Percentiles rank a stretch among this genome's conserved stretches.
phyloP scores from a whole-genome alignment of 2,113 vertebrate genomes.

The Montifringilla adamsi region DNA sequence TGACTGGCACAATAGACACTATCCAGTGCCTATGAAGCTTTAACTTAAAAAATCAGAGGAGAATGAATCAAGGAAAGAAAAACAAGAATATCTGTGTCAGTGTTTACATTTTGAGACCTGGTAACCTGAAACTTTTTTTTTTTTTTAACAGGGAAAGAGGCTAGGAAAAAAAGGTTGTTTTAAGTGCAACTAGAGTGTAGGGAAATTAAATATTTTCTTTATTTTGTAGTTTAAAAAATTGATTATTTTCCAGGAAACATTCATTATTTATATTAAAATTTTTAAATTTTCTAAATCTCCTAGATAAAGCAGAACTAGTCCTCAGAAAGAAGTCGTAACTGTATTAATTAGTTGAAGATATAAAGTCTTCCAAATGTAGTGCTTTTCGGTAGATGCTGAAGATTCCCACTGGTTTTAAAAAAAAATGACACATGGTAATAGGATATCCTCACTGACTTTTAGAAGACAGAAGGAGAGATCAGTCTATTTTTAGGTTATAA shows the following conservation, averaged over 20 bases:
- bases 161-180: accelerated
- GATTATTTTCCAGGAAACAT: neutral
- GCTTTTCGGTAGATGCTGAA: neutral
- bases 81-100: neutral
- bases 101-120: neutral
- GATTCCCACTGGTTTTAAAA: neutral
- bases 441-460: neutral
- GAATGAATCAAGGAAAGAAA: neutral
- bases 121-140: neutral
- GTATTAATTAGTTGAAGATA: neutral
- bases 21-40: neutral
- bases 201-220: neutral
- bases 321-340: neutral
- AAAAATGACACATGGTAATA: neutral
- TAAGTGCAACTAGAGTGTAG: neutral
- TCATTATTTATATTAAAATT: neutral
- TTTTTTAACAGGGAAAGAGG: neutral
- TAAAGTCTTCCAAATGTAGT: neutral
- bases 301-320: neutral
- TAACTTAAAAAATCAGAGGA: neutral
- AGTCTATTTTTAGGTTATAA: neutral
- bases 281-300: neutral
- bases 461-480: neutral
- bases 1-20: neutral
- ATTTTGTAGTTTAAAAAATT: neutral